These are phyloP conservation scores for Limnephilus lunatus DNA, from an alignment of 2,888 invertebrate genomes.

Conservation along the genomic window DNA sequence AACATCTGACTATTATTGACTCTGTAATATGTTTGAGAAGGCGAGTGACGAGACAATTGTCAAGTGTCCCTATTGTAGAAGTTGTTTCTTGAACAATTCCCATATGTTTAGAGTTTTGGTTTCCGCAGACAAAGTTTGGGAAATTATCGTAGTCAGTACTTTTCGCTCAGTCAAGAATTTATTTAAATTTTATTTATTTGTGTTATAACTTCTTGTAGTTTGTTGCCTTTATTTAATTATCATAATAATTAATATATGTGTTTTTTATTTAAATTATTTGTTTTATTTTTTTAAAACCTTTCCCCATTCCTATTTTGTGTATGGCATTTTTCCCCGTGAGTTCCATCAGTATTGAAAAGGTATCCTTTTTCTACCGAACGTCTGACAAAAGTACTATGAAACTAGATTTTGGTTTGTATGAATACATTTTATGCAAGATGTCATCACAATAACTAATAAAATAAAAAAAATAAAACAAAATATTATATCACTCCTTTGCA, in stretches of 20 bases:
- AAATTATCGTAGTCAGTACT: constrained; percentile 51
- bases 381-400: background rate
- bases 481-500: background rate
- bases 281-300: constrained; percentile 59
- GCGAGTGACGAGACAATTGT: too few relatives aligned
- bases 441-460: background rate
- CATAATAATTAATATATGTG: constrained; percentile 80
- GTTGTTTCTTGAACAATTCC: constrained; percentile 6
- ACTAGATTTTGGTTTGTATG: background rate
- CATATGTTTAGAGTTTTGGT: constrained; percentile 15
- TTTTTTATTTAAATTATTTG: constrained; percentile 77
- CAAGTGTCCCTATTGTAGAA: background rate
- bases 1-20: background rate
- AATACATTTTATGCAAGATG: background rate
- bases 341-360: background rate
- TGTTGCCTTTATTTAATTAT: constrained; percentile 79
- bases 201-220: constrained; percentile 71
- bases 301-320: constrained; percentile 10
- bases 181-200: constrained; percentile 65
- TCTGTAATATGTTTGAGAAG: too few relatives aligned
- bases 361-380: background rate
- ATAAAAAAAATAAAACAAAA: background rate
- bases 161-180: constrained; percentile 57
- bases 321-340: background rate
- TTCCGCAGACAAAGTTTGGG: constrained; percentile 8